Evolutionary conservation across 1,140 invertebrate genomes (phyloP).

Genomic region (Platorchestia sp.): DNA sequence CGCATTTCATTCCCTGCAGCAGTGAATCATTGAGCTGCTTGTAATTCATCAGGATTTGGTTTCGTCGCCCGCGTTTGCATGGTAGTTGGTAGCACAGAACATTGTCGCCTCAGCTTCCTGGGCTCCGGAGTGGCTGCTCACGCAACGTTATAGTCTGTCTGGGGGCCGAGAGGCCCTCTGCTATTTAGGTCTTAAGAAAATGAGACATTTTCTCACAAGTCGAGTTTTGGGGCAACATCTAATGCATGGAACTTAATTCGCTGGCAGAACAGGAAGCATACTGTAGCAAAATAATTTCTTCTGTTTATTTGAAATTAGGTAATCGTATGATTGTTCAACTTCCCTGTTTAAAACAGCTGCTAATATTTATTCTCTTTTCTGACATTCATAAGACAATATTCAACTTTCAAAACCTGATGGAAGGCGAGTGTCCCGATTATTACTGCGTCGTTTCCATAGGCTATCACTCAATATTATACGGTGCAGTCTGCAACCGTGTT

Average conservation of each 20-base stretch:
- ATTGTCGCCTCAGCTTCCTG: not conserved
- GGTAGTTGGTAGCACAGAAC: not conserved
- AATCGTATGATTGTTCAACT: too few species aligned
- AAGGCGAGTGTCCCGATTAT: too few species aligned
- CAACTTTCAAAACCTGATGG: too few species aligned
- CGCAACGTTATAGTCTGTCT: not conserved
- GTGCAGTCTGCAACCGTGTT: too few species aligned
- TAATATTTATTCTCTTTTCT: too few species aligned
- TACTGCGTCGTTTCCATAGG: too few species aligned
- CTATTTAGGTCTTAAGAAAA: not conserved
- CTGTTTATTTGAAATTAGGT: too few species aligned
- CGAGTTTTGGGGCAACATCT: not conserved
- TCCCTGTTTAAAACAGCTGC: too few species aligned
- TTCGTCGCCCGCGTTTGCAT: not conserved
- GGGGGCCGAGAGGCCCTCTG: not conserved
- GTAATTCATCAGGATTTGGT: not conserved
- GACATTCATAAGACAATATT: too few species aligned
- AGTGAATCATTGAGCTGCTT: not conserved
- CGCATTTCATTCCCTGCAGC: not conserved
- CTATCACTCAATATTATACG: too few species aligned
- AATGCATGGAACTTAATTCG: not conserved
- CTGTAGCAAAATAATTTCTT: too few species aligned
- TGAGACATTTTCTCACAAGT: not conserved
- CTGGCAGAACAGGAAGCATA: not conserved
- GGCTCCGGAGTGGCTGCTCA: not conserved